phyloP scores from a whole-genome alignment of 2,888 invertebrate species.

The Nysson spinosus region DNA sequence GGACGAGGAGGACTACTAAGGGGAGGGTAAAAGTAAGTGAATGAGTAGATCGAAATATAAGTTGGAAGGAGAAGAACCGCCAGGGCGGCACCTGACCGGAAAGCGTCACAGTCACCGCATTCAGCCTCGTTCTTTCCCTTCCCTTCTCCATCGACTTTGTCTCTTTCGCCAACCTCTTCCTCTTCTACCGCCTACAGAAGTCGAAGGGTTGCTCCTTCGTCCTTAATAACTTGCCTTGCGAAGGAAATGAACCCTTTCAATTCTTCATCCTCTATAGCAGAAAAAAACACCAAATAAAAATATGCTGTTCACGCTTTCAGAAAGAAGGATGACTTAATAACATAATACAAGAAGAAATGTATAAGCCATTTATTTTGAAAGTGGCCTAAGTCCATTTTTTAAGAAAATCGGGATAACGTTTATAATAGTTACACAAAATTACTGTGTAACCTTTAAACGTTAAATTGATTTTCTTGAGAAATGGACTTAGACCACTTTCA shows the following conservation, averaged over 20 bases:
- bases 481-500: too few relatives aligned
- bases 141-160: constrained; percentile 38
- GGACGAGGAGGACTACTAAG: constrained; percentile 22
- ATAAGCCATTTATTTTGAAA: too few relatives aligned
- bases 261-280: background rate
- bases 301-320: too few relatives aligned
- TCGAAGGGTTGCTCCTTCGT: constrained; percentile 47
- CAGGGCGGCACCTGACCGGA: constrained; percentile 76
- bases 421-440: too few relatives aligned
- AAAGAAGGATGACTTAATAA: too few relatives aligned
- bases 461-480: too few relatives aligned
- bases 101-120: constrained; percentile 75
- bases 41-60: constrained; percentile 56
- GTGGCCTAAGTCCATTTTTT: too few relatives aligned
- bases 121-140: constrained; percentile 71
- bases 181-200: constrained; percentile 28
- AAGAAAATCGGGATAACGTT: too few relatives aligned
- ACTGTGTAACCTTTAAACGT: too few relatives aligned
- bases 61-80: constrained; percentile 66
- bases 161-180: constrained; percentile 41
- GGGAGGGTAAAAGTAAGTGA: constrained; percentile 61
- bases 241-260: background rate
- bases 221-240: constrained; percentile 24
- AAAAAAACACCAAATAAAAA: too few relatives aligned
- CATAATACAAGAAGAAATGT: too few relatives aligned